These are phyloP conservation scores for Arbacia lixula DNA, from an alignment of 53 echinoderm and acorn worm species.

Conservation along the genomic window DNA sequence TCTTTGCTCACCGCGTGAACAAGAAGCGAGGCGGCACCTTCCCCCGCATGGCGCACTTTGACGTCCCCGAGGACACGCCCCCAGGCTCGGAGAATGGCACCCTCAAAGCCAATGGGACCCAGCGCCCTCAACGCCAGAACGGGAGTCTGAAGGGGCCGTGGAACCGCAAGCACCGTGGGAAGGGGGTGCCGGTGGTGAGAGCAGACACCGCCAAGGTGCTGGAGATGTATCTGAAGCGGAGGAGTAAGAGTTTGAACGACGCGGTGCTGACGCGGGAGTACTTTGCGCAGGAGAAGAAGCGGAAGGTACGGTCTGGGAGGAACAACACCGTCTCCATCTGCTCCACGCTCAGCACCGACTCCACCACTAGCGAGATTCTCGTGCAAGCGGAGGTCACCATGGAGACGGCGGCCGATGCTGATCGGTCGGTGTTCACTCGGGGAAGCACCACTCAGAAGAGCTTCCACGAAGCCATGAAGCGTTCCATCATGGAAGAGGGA, in stretches of 20 bases:
- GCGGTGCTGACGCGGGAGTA: constrained; percentile 90
- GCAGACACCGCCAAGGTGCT: constrained; percentile 89
- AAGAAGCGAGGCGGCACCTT: constrained; percentile 41
- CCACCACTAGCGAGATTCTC: constrained; percentile 33
- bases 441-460: constrained; percentile 28
- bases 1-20: constrained; percentile 3
- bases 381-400: not conserved
- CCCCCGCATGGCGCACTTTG: constrained; percentile 46
- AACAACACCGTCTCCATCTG: constrained; percentile 88
- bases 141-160: constrained; percentile 69
- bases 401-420: constrained; percentile 10
- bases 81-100: constrained; percentile 74
- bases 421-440: constrained; percentile 20
- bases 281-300: constrained; percentile 72
- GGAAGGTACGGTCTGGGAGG: constrained; percentile 61
- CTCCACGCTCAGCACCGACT: constrained; percentile 83
- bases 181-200: constrained; percentile 77
- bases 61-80: constrained; percentile 40
- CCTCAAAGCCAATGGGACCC: constrained; percentile 76
- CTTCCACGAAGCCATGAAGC: constrained; percentile 52
- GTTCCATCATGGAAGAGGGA: constrained; percentile 37
- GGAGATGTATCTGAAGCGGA: constrained; percentile 91
- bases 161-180: constrained; percentile 72
- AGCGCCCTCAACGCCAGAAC: constrained; percentile 52
- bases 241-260: constrained; percentile 95